Percentiles rank a stretch among this genome's conserved stretches.
Conservation (phyloP, 2,113 vertebrate species). For the Urocitellus parryii region DNA sequence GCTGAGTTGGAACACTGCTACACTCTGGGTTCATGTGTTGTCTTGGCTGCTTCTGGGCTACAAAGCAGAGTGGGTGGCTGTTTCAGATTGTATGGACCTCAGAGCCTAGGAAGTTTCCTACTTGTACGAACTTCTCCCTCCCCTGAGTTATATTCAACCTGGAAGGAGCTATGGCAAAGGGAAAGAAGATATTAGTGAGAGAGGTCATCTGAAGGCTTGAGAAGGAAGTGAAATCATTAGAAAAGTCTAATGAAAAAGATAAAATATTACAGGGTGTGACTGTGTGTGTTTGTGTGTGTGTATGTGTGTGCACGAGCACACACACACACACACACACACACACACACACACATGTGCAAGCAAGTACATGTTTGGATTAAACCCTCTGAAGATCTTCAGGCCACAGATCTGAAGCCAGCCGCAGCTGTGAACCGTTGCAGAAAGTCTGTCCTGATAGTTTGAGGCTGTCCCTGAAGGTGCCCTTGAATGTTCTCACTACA, state of each 20-base stretch:
- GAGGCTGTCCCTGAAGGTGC: not conserved
- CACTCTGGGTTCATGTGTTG: fast-evolving
- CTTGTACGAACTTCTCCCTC: not conserved
- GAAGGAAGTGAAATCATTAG: not conserved
- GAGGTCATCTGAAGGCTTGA: not conserved
- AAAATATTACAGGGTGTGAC: not conserved
- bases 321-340: too few relatives aligned
- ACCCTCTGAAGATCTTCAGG: not conserved
- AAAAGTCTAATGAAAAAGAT: not conserved
- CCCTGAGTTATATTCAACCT: not conserved
- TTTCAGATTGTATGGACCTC: too few relatives aligned
- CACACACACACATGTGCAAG: not conserved
- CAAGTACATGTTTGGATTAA: not conserved
- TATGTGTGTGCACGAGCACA: not conserved
- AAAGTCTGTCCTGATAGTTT: not conserved
- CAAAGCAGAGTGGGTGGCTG: fast-evolving
- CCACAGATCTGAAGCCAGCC: not conserved
- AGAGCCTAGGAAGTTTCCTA: not conserved
- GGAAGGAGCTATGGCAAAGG: not conserved
- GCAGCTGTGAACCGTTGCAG: not conserved
- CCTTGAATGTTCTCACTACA: conserved; percentile 14
- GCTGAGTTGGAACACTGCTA: not conserved
- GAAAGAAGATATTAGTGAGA: not conserved
- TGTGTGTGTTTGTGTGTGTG: not conserved
- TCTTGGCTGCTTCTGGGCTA: fast-evolving